A percentile compares a stretch with the other conserved stretches of the same genome.
phyloP scores from a whole-genome alignment of 2,113 vertebrate genomes.

The Amia ocellicauda region DNA sequence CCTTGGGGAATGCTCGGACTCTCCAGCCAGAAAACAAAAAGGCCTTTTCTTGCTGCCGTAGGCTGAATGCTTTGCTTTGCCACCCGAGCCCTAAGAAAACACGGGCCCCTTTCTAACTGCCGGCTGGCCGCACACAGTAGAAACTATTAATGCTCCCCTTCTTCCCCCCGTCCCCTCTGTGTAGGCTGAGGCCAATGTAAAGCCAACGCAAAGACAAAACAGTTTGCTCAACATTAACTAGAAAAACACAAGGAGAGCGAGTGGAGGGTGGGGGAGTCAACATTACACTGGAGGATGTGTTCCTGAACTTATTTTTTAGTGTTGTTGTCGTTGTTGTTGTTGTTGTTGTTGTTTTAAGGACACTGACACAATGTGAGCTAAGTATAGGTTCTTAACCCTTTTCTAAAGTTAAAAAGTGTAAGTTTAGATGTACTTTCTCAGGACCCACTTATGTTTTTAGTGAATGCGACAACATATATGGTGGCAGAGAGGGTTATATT shows the following conservation, averaged over 20 bases:
- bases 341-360: conserved; percentile 49
- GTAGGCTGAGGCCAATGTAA: conserved; percentile 78
- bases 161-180: conserved; percentile 74
- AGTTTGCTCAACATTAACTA: conserved; percentile 91
- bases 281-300: conserved; percentile 64
- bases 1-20: conserved; percentile 83
- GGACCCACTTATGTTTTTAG: no score
- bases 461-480: no score
- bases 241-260: conserved; percentile 59
- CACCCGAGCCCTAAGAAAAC: conserved; percentile 98
- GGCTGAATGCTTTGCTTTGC: conserved; percentile 98
- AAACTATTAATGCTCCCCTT: conserved; percentile 84
- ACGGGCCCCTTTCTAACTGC: conserved; percentile 84
- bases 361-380: conserved; percentile 37
- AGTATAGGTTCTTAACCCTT: conserved; percentile 46
- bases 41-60: conserved; percentile 81
- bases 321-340: conserved; percentile 54
- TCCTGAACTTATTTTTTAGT: no score
- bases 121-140: conserved; percentile 84
- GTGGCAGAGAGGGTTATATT: no score
- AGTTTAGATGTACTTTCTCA: no score
- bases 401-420: not conserved
- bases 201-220: conserved; percentile 97
- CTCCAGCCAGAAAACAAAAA: conserved; percentile 91
- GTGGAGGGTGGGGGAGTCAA: conserved; percentile 48